Evolutionary conservation across 2,888 invertebrate genomes (phyloP).

Genomic region (Auanema sp.): DNA sequence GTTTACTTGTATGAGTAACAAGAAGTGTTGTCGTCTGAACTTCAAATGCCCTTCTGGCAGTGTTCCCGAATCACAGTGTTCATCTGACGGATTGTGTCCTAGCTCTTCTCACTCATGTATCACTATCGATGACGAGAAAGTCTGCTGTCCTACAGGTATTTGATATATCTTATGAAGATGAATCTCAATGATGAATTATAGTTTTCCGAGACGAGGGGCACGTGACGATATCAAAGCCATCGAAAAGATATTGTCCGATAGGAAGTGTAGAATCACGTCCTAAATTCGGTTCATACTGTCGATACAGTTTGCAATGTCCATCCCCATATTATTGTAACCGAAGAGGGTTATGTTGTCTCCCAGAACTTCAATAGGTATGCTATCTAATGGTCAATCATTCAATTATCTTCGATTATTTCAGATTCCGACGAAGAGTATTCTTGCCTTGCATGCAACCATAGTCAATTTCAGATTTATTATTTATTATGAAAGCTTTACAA

Average conservation of each 20-base stretch:
- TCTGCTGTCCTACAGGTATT: conserved; percentile 19
- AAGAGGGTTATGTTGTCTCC: conserved; percentile 41
- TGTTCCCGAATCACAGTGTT: conserved; percentile 41
- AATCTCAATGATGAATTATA: background rate
- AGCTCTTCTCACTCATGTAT: conserved; percentile 41
- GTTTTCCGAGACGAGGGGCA: background rate
- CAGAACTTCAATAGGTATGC: background rate
- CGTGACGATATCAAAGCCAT: background rate
- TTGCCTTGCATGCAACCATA: too few species aligned
- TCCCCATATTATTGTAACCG: conserved; percentile 51
- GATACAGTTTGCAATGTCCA: conserved; percentile 50
- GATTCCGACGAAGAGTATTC: too few species aligned
- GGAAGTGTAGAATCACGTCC: conserved; percentile 40
- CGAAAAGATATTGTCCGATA: conserved; percentile 28
- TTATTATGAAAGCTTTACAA: too few species aligned
- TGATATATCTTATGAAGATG: background rate
- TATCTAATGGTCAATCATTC: background rate
- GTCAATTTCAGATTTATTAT: too few species aligned
- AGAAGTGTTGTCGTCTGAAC: conserved; percentile 39
- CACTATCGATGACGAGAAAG: conserved; percentile 16
- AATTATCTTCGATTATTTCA: too few species aligned
- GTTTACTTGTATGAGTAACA: conserved; percentile 43
- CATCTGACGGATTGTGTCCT: conserved; percentile 37
- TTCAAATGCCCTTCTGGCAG: conserved; percentile 46
- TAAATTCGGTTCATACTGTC: conserved; percentile 39